Evolutionary conservation across 2,113 vertebrate genomes (phyloP).

Genomic region (Dunckerocampus dactyliophorus): DNA sequence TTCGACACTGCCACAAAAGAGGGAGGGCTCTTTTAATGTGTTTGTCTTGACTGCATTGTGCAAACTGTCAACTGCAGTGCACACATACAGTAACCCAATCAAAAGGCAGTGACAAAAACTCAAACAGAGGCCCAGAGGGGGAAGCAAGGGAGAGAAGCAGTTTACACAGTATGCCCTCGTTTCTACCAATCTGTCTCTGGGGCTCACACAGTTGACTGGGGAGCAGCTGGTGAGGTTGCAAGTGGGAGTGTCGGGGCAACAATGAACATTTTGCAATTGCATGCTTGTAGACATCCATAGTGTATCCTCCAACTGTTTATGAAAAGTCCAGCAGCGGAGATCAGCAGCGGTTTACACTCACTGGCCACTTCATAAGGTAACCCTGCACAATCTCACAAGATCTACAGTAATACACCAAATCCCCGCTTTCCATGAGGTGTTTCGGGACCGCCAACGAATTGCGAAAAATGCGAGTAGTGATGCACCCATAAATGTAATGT

Average conservation of each 20-base stretch:
- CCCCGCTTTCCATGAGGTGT: no score
- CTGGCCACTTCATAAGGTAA: no score
- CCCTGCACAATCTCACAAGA: no score
- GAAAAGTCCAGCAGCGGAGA: no score
- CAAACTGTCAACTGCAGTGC: conserved; percentile 30
- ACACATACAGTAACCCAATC: conserved; percentile 22
- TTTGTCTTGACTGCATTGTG: conserved; percentile 46
- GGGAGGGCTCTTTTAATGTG: conserved; percentile 14
- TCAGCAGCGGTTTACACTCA: no score
- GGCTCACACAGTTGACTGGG: conserved; percentile 42
- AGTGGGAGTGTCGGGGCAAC: neutral
- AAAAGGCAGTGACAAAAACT: conserved; percentile 35
- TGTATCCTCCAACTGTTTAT: no score
- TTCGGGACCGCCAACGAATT: no score
- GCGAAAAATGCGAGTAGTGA: no score
- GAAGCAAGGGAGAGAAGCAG: conserved; percentile 13
- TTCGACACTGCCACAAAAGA: conserved; percentile 17
- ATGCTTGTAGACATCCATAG: no score
- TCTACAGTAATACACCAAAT: no score
- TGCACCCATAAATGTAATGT: no score
- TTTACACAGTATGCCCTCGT: conserved; percentile 45
- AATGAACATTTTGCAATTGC: neutral
- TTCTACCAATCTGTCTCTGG: conserved; percentile 48
- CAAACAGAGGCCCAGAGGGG: conserved; percentile 22
- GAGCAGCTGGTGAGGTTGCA: conserved; percentile 38